Percentiles rank a stretch among this genome's conserved stretches.
Evolutionary conservation across 2,113 vertebrate species (phyloP).

Genomic region (Origma solitaria): DNA sequence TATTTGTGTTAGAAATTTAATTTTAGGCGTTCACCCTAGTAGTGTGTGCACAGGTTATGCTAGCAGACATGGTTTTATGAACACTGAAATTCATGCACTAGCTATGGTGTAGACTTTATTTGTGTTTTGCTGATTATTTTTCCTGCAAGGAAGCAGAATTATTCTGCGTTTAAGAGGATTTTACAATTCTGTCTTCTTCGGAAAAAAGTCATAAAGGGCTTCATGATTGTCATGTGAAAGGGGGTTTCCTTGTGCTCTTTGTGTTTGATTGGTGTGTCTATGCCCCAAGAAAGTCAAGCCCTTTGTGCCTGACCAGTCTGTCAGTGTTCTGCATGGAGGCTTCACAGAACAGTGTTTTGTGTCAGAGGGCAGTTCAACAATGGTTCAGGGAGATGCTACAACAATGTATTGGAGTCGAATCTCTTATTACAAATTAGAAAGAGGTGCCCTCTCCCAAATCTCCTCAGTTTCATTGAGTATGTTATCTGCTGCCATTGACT

Average conservation of each 20-base stretch:
- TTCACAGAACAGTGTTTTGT: background rate
- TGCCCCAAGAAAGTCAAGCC: background rate
- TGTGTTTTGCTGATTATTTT: background rate
- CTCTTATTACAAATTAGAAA: background rate
- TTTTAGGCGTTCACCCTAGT: background rate
- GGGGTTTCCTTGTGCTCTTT: background rate
- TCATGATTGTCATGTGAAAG: background rate
- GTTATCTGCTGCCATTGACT: background rate
- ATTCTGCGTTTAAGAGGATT: background rate
- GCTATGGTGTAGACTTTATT: background rate
- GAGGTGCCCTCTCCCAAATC: background rate
- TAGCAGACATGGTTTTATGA: background rate
- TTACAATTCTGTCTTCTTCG: background rate
- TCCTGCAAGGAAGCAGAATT: background rate
- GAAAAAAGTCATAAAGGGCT: background rate
- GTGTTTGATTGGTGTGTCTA: background rate
- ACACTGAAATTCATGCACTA: background rate
- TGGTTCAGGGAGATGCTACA: background rate
- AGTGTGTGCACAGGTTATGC: background rate
- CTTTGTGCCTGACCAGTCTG: background rate
- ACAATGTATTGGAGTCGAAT: accelerated
- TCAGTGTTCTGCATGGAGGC: background rate
- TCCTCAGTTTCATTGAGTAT: background rate
- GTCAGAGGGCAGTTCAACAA: background rate
- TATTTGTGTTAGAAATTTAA: background rate